Percentiles rank a stretch among this genome's conserved stretches.
Conservation (phyloP, 2,888 invertebrate species). For the Pyralis farinalis region DNA sequence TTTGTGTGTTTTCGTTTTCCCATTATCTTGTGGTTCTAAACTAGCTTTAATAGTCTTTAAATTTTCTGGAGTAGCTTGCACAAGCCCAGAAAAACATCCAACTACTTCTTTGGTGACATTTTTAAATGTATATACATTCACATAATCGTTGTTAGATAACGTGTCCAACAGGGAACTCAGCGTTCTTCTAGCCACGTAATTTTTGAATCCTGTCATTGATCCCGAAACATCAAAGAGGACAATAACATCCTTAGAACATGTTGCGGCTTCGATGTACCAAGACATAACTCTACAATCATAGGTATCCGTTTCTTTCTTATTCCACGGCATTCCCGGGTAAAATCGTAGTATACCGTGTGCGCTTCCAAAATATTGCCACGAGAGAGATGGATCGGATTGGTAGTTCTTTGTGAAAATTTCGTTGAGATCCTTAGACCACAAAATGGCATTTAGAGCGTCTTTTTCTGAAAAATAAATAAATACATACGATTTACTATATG, state of each 20-base stretch:
- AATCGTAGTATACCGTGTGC: constrained; percentile 95
- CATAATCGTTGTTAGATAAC: constrained; percentile 98
- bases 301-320: constrained; percentile 79
- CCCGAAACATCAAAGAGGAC: constrained; percentile 97
- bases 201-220: constrained; percentile 94
- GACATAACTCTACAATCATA: constrained; percentile 96
- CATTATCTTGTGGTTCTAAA: constrained; percentile 71
- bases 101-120: constrained; percentile 87
- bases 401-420: constrained; percentile 92
- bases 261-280: constrained; percentile 99
- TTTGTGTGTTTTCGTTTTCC: constrained; percentile 55
- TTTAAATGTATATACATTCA: constrained; percentile 94
- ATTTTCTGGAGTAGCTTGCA: constrained; percentile 95
- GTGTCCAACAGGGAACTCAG: constrained; percentile 95
- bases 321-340: constrained; percentile 92
- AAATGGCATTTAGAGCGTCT: constrained; percentile 78
- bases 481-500: no score
- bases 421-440: constrained; percentile 94
- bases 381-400: constrained; percentile 92
- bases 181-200: constrained; percentile 91
- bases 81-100: constrained; percentile 91
- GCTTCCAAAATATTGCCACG: constrained; percentile 99
- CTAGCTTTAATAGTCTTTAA: constrained; percentile 86
- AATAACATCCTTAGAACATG: constrained; percentile 98
- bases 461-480: constrained; percentile 45